phyloP scores from a whole-genome alignment of 2,113 vertebrate genomes.

The Coregonus clupeaformis region DNA sequence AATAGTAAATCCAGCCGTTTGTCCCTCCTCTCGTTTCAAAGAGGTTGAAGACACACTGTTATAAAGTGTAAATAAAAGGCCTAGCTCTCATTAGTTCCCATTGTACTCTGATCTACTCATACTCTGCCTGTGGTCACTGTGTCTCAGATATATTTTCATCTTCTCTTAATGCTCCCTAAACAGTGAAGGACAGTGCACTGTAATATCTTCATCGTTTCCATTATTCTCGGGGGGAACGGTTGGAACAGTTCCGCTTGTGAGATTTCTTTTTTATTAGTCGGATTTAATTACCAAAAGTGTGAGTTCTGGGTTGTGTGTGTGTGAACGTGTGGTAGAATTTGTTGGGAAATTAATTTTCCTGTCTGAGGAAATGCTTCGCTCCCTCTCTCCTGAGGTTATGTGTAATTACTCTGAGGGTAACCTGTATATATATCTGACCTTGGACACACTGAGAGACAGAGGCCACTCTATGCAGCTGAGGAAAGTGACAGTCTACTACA shows the following conservation, averaged over 20 bases:
- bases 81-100: no score
- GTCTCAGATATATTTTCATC: no score
- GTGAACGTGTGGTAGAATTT: conserved; percentile 10
- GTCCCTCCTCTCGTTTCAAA: no score
- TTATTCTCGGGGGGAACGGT: conserved; percentile 30
- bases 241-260: conserved; percentile 14
- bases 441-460: conserved; percentile 55
- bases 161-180: background rate
- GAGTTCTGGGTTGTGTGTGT: conserved; percentile 7
- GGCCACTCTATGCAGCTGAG: conserved; percentile 46
- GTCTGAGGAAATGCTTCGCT: conserved; percentile 28
- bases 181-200: conserved; percentile 16
- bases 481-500: conserved; percentile 28
- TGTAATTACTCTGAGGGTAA: conserved; percentile 72
- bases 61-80: no score
- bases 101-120: no score
- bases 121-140: no score
- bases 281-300: conserved; percentile 62
- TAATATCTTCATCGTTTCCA: conserved; percentile 33
- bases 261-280: conserved; percentile 58
- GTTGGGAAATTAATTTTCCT: conserved; percentile 11
- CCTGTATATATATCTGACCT: conserved; percentile 66
- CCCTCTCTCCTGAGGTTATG: conserved; percentile 56
- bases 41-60: no score
- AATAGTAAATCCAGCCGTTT: background rate